These are phyloP conservation scores for Pammene aurita DNA, from an alignment of 2,888 invertebrate species.

Conservation along the genomic window DNA sequence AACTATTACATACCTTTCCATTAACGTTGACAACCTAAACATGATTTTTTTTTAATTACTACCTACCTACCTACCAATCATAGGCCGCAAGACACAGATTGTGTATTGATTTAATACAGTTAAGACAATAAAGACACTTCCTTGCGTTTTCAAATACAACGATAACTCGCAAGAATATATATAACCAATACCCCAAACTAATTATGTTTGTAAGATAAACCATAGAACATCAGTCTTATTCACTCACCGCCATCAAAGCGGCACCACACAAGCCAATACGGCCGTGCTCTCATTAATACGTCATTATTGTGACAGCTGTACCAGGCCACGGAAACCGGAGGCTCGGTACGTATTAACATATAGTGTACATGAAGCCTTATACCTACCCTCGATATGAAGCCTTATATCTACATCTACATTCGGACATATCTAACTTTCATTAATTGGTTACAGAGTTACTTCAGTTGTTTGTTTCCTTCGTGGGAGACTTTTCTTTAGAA, in stretches of 20 bases:
- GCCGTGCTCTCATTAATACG: slow-evolving; percentile 71
- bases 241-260: slow-evolving; percentile 40
- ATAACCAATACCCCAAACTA: neutral
- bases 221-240: slow-evolving; percentile 9
- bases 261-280: slow-evolving; percentile 46
- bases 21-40: too few relatives aligned
- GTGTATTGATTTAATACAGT: too few relatives aligned
- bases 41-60: too few relatives aligned
- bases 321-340: slow-evolving; percentile 79
- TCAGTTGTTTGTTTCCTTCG: neutral
- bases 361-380: slow-evolving; percentile 16
- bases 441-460: slow-evolving; percentile 10
- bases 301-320: slow-evolving; percentile 81
- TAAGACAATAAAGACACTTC: neutral
- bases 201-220: neutral
- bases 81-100: too few relatives aligned
- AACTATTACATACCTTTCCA: too few relatives aligned
- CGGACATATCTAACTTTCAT: slow-evolving; percentile 19
- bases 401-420: slow-evolving; percentile 5
- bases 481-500: neutral
- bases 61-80: too few relatives aligned
- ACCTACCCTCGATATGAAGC: neutral
- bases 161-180: neutral
- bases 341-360: slow-evolving; percentile 72
- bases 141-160: neutral